These are phyloP conservation scores for Vireo griseus DNA, from an alignment of 2,797 vertebrate genomes.

Conservation along the genomic window DNA sequence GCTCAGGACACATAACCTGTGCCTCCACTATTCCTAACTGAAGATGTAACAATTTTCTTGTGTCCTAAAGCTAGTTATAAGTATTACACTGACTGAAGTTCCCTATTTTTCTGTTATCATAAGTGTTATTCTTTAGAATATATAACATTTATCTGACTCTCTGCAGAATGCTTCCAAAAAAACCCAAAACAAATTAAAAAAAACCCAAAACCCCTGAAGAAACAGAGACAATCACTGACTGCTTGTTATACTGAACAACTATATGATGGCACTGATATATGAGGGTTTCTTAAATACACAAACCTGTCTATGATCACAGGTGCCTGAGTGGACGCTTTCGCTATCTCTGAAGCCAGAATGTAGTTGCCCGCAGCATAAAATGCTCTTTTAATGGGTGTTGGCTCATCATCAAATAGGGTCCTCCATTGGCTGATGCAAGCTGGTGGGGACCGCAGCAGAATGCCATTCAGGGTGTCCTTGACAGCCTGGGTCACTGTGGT, in stretches of 20 bases:
- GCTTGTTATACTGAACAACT: background rate
- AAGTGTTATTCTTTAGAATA: background rate
- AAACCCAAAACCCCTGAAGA: background rate
- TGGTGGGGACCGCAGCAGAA: constrained; percentile 85
- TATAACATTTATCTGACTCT: background rate
- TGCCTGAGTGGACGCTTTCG: constrained; percentile 68
- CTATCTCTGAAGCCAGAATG: constrained; percentile 86
- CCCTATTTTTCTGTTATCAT: background rate
- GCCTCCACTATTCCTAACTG: background rate
- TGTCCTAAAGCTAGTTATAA: background rate
- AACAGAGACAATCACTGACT: background rate
- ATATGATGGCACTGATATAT: background rate
- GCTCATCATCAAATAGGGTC: constrained; percentile 83
- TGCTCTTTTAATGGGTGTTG: constrained; percentile 86
- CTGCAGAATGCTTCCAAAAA: background rate
- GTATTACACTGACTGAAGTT: background rate
- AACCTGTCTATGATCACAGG: constrained; percentile 93
- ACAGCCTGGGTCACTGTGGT: constrained; percentile 86
- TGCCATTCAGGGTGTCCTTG: constrained; percentile 74
- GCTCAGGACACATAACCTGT: background rate
- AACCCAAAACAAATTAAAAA: background rate
- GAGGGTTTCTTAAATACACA: background rate
- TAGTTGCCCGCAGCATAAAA: constrained; percentile 94
- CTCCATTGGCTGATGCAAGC: constrained; percentile 83
- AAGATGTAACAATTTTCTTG: background rate